Evolutionary conservation across 2,797 vertebrate genomes (phyloP).

Genomic region (Mastacembelus armatus): DNA sequence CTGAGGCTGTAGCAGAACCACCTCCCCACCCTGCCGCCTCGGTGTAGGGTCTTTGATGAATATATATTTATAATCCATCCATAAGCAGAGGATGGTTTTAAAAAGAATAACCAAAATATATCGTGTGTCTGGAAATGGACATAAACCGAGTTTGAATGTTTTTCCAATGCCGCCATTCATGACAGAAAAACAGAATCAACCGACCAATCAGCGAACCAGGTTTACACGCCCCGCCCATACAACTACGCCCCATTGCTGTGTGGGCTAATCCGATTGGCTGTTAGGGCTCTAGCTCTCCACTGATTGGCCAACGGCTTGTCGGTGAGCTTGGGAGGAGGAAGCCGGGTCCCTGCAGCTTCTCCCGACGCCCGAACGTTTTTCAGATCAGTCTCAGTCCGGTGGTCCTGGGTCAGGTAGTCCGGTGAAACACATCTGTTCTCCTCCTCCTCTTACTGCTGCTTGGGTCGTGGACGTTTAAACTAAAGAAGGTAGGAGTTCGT

Average conservation of each 20-base stretch:
- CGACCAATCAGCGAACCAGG: constrained; percentile 12
- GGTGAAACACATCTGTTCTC: neutral
- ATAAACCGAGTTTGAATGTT: no score
- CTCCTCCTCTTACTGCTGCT: neutral
- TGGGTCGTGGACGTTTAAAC: constrained; percentile 9
- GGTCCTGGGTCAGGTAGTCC: no score
- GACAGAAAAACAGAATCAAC: no score
- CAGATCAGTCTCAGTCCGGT: neutral
- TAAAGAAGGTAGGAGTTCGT: constrained; percentile 44
- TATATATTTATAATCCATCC: no score
- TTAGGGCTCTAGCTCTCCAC: neutral
- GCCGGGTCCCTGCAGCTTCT: constrained; percentile 24
- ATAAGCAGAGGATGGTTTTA: no score
- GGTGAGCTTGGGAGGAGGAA: neutral
- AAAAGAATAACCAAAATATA: no score
- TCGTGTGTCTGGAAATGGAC: no score
- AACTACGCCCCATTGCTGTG: neutral
- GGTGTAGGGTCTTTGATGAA: no score
- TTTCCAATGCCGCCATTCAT: no score
- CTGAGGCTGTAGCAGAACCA: no score
- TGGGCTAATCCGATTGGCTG: constrained; percentile 60
- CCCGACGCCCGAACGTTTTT: neutral
- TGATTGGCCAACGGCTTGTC: constrained; percentile 64
- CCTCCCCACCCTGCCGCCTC: no score
- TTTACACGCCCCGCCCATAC: neutral